Conservation (phyloP, 2,113 vertebrate species). For the Chloebia gouldiae region DNA sequence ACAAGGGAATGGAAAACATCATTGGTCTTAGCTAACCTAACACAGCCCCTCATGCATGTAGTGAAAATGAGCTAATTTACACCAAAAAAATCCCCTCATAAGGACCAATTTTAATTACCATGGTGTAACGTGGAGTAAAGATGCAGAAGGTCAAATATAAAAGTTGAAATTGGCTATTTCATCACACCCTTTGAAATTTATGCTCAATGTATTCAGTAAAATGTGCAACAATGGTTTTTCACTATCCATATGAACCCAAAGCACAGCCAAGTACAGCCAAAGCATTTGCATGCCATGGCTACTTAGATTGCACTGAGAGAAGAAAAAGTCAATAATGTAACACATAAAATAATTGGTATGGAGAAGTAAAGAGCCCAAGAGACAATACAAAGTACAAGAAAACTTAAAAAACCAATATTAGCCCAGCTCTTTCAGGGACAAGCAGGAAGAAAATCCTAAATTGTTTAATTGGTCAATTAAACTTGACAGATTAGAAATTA, state of each 20-base stretch:
- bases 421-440: background rate
- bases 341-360: background rate
- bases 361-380: background rate
- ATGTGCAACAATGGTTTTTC: background rate
- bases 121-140: conserved; percentile 12
- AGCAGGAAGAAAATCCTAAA: background rate
- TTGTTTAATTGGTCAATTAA: background rate
- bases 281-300: background rate
- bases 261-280: background rate
- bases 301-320: background rate
- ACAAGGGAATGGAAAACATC: background rate
- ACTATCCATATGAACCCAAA: background rate
- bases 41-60: background rate
- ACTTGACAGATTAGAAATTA: background rate
- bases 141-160: conserved; percentile 66
- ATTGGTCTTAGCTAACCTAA: background rate
- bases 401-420: background rate
- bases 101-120: conserved; percentile 68
- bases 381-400: background rate
- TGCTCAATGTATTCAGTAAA: background rate
- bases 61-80: conserved; percentile 51
- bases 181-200: conserved; percentile 45
- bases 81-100: background rate
- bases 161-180: conserved; percentile 66
- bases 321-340: background rate